These are phyloP conservation scores for Phenganax subtilis DNA, from an alignment of 92 coral and sea anemone species.

Conservation along the genomic window DNA sequence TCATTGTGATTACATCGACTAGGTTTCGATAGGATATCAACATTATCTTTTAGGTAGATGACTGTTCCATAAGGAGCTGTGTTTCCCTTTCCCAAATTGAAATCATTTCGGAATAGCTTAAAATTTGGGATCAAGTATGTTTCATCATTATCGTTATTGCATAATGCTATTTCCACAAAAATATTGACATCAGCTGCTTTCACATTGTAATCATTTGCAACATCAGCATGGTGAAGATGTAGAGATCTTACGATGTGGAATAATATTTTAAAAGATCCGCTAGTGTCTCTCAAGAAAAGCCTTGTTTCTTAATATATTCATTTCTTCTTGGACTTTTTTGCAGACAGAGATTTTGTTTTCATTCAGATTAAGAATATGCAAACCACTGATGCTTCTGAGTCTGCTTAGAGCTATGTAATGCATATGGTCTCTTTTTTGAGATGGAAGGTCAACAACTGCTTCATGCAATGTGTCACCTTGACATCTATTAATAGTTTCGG, in stretches of 20 bases:
- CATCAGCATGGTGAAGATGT: slow-evolving; percentile 4
- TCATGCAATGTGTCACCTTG: slow-evolving; percentile 57
- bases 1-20: slow-evolving; percentile 9
- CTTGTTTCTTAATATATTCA: slow-evolving; percentile 22
- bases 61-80: slow-evolving; percentile 31
- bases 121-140: slow-evolving; percentile 41
- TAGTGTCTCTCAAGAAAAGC: slow-evolving; percentile 7
- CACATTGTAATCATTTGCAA: slow-evolving; percentile 19
- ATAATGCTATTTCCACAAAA: background rate
- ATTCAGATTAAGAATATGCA: slow-evolving; percentile 36
- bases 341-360: slow-evolving; percentile 33
- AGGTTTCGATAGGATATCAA: background rate
- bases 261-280: background rate
- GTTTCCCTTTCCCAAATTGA: slow-evolving; percentile 2
- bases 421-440: slow-evolving; percentile 45
- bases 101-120: slow-evolving; percentile 17
- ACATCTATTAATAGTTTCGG: slow-evolving; percentile 51
- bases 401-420: slow-evolving; percentile 12
- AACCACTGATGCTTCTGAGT: slow-evolving; percentile 20
- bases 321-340: slow-evolving; percentile 36
- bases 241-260: slow-evolving; percentile 5
- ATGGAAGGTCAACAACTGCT: slow-evolving; percentile 51
- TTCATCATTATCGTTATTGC: slow-evolving; percentile 34
- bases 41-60: slow-evolving; percentile 5
- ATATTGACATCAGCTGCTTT: slow-evolving; percentile 17